Percentiles rank a stretch among this genome's conserved stretches.
Conservation (phyloP, 1,140 invertebrate species). For the Drosophila setifemur region DNA sequence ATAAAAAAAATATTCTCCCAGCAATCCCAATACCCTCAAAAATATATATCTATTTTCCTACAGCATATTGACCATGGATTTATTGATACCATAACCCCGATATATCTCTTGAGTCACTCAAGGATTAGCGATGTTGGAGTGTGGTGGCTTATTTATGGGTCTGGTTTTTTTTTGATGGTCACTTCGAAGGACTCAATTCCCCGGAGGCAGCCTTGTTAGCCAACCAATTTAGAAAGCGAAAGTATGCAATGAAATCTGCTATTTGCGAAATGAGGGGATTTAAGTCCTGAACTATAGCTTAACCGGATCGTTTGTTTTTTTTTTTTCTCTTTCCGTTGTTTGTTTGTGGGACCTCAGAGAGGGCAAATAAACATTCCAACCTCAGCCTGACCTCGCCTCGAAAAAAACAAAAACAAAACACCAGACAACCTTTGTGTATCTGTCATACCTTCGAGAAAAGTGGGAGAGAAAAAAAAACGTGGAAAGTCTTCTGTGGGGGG, state of each 20-base stretch:
- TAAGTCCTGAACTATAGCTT: slow-evolving; percentile 26
- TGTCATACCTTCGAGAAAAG: slow-evolving; percentile 22
- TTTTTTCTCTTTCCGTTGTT: background rate
- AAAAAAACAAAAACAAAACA: background rate
- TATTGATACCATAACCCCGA: too few species aligned
- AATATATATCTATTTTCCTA: too few species aligned
- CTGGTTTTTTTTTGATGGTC: slow-evolving; percentile 8
- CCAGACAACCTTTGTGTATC: slow-evolving; percentile 4
- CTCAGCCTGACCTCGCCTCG: background rate
- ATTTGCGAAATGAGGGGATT: slow-evolving; percentile 36
- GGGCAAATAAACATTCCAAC: slow-evolving; percentile 27
- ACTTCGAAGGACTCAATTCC: slow-evolving; percentile 8
- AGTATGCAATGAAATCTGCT: slow-evolving; percentile 41
- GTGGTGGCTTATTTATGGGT: slow-evolving; percentile 11
- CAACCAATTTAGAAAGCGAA: slow-evolving; percentile 25
- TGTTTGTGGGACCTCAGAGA: background rate
- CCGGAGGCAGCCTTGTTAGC: slow-evolving; percentile 13
- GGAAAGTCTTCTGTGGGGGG: too few species aligned
- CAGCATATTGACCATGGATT: too few species aligned
- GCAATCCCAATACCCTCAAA: too few species aligned
- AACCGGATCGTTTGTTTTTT: slow-evolving; percentile 6
- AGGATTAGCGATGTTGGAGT: too few species aligned
- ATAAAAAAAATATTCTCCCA: too few species aligned
- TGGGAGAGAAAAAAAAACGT: background rate
- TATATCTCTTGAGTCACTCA: too few species aligned